Conservation (phyloP, 2,888 invertebrate genomes). For the Ormyrus nitidulus region DNA sequence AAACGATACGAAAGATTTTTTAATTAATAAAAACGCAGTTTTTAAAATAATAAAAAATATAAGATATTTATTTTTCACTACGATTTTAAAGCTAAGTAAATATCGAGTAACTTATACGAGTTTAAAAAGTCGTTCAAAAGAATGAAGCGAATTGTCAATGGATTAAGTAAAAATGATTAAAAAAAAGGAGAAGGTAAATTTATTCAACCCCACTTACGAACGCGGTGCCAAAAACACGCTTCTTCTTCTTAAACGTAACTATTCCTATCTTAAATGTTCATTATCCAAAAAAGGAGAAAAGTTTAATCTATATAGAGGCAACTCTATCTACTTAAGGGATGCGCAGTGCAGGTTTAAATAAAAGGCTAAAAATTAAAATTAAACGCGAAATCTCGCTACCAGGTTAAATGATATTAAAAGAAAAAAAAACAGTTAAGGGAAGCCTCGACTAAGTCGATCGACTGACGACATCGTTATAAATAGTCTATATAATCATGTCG, state of each 20-base stretch:
- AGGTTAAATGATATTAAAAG: slow-evolving; percentile 12
- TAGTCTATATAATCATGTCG: slow-evolving; percentile 44
- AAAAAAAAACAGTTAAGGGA: slow-evolving; percentile 39
- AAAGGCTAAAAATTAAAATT: slow-evolving; percentile 13
- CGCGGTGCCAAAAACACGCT: slow-evolving; percentile 54
- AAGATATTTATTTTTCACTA: slow-evolving; percentile 55
- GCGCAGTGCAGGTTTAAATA: not conserved
- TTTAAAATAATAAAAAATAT: slow-evolving; percentile 45
- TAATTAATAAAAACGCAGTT: slow-evolving; percentile 37
- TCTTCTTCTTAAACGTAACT: slow-evolving; percentile 49
- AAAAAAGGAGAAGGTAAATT: slow-evolving; percentile 3
- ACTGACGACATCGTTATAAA: slow-evolving; percentile 53
- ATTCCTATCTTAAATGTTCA: slow-evolving; percentile 55
- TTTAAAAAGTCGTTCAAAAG: slow-evolving; percentile 46
- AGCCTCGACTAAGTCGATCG: slow-evolving; percentile 53
- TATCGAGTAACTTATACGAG: slow-evolving; percentile 51
- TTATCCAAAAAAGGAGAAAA: slow-evolving; percentile 33
- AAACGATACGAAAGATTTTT: slow-evolving; percentile 40
- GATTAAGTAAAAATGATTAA: slow-evolving; percentile 13
- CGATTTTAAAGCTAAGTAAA: slow-evolving; percentile 52
- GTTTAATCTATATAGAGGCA: slow-evolving; percentile 47
- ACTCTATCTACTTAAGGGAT: slow-evolving; percentile 35
- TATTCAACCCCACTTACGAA: slow-evolving; percentile 43
- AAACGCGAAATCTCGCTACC: slow-evolving; percentile 25
- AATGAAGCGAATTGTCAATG: slow-evolving; percentile 29